Percentiles rank a stretch among this genome's conserved stretches.
Evolutionary conservation across 2,797 vertebrate genomes (phyloP).

Genomic region (Poeciliopsis turneri): DNA sequence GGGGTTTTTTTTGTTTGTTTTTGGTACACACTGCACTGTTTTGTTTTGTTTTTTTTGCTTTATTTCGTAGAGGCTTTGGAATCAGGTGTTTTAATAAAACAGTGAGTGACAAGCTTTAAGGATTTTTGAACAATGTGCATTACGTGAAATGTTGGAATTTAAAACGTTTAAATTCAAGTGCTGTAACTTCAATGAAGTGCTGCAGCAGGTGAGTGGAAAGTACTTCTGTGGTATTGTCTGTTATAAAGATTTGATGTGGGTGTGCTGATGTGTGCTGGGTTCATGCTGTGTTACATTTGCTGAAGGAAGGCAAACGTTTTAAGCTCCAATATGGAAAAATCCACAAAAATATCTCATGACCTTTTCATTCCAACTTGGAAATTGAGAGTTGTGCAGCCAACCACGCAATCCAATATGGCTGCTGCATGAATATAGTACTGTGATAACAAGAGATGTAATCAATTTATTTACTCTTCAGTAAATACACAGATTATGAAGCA

Average conservation of each 20-base stretch:
- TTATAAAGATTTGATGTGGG: neutral
- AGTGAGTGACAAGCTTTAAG: neutral
- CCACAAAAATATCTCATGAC: neutral
- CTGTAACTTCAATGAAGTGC: constrained; percentile 51
- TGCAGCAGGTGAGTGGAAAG: neutral
- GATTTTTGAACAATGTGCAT: neutral
- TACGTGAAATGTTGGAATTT: constrained; percentile 1
- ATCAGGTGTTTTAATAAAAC: neutral
- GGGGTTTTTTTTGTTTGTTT: neutral
- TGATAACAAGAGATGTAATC: too few species aligned
- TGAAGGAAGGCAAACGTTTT: neutral
- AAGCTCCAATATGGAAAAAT: neutral
- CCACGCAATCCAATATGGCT: neutral
- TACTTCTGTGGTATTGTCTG: constrained; percentile 15
- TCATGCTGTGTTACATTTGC: neutral
- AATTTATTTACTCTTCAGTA: neutral
- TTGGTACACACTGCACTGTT: too few species aligned
- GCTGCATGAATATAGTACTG: neutral
- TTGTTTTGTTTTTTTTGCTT: neutral
- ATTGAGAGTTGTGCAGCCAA: neutral
- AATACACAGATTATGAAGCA: too few species aligned
- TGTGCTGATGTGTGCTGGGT: neutral
- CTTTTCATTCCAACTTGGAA: neutral
- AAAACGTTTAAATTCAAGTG: constrained; percentile 6
- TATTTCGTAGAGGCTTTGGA: neutral